These are phyloP conservation scores for Heteromyza rotundicornis DNA, from an alignment of 2,888 invertebrate species.

Conservation along the genomic window DNA sequence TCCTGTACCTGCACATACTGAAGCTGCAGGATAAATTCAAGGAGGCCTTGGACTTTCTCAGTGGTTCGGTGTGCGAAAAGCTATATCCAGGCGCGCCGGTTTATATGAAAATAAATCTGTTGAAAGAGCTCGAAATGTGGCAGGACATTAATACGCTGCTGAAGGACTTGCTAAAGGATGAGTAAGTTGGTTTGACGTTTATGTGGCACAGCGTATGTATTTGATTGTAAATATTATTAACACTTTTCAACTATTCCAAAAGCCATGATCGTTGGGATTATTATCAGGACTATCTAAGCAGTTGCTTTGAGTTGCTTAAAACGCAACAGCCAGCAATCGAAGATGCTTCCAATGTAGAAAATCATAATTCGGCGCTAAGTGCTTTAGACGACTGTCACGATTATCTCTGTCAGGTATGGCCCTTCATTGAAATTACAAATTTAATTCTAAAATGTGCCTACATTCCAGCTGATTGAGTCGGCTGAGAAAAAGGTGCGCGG, in stretches of 20 bases:
- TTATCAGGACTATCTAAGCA: constrained; percentile 74
- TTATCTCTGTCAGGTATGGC: constrained; percentile 53
- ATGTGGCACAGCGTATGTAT: too few species aligned
- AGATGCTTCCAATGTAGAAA: constrained; percentile 26
- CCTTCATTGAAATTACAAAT: too few species aligned
- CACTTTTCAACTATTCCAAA: too few species aligned
- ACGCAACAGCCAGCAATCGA: constrained; percentile 33
- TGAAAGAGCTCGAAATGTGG: constrained; percentile 78
- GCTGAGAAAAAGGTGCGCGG: constrained; percentile 70
- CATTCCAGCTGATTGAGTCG: constrained; percentile 66
- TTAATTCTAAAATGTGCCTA: too few species aligned
- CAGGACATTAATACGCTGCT: constrained; percentile 75
- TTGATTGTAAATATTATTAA: too few species aligned
- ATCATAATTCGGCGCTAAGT: constrained; percentile 22
- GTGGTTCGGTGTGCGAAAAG: constrained; percentile 74
- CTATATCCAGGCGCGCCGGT: constrained; percentile 73
- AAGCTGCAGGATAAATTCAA: constrained; percentile 81
- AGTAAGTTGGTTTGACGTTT: constrained; percentile 64
- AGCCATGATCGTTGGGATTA: constrained; percentile 77
- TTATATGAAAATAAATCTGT: constrained; percentile 75
- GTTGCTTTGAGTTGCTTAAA: constrained; percentile 71
- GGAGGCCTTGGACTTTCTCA: constrained; percentile 81
- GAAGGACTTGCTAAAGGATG: constrained; percentile 75
- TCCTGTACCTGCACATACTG: constrained; percentile 87
- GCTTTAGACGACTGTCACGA: constrained; percentile 53